phyloP scores from a whole-genome alignment of 2,797 vertebrate species.

The Smutsia gigantea region DNA sequence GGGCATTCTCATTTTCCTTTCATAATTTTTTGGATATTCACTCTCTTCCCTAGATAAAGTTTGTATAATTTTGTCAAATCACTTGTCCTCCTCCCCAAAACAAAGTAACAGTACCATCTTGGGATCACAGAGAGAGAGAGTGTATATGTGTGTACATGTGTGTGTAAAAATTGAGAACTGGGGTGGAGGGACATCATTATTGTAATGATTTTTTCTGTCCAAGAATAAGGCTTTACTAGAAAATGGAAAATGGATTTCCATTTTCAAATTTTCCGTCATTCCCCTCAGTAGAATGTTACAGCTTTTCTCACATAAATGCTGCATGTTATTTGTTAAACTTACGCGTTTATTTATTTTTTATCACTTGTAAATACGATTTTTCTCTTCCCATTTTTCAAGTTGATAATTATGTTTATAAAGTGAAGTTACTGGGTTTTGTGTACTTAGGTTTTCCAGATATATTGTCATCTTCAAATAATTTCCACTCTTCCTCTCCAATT shows the following conservation, averaged over 20 bases:
- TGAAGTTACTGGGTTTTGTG: constrained; percentile 2
- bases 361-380: background rate
- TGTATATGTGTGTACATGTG: background rate
- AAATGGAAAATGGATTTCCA: background rate
- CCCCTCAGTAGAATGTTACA: background rate
- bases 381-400: constrained; percentile 24
- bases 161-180: background rate
- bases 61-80: constrained; percentile 15
- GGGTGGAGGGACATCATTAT: background rate
- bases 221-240: background rate
- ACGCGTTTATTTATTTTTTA: background rate
- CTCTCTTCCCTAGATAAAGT: background rate
- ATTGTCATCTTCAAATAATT: constrained; percentile 28
- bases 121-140: background rate
- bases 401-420: constrained; percentile 20
- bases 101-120: background rate
- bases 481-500: background rate
- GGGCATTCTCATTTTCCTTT: constrained; percentile 35
- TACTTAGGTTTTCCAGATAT: background rate
- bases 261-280: background rate
- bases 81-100: background rate
- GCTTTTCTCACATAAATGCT: background rate
- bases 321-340: constrained; percentile 16
- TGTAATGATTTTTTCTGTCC: background rate
- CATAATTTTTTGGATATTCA: constrained; percentile 4